phyloP scores from a whole-genome alignment of 2,888 invertebrate genomes.

The Xanthia togata region DNA sequence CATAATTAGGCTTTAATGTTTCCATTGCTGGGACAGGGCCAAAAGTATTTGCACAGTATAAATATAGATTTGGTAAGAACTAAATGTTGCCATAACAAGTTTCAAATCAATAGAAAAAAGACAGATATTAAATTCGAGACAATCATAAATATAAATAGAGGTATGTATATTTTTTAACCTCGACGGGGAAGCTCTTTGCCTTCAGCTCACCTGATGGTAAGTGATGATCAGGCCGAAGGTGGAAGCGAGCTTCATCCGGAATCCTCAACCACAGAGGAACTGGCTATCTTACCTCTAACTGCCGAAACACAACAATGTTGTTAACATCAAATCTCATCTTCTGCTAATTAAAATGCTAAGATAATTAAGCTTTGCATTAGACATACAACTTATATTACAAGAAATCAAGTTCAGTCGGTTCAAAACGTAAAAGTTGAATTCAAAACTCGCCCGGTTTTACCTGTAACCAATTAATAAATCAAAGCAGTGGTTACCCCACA shows the following conservation, averaged over 20 bases:
- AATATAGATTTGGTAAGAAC: background rate
- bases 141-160: background rate
- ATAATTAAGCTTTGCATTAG: background rate
- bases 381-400: constrained; percentile 5
- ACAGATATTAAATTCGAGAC: background rate
- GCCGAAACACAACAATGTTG: no score
- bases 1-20: no score
- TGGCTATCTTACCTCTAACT: no score
- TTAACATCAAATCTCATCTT: background rate
- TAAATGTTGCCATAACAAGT: background rate
- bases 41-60: no score
- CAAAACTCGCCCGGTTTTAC: background rate
- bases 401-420: constrained; percentile 3
- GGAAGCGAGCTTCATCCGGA: no score
- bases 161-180: no score
- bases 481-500: constrained; percentile 32
- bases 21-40: no score
- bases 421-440: constrained; percentile 14
- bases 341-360: background rate
- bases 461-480: constrained; percentile 39
- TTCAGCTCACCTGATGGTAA: no score
- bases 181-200: no score
- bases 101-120: background rate
- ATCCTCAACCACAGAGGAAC: no score
- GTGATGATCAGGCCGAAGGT: no score